phyloP scores from a whole-genome alignment of 1,140 invertebrate species.

The Cyclina sinensis region DNA sequence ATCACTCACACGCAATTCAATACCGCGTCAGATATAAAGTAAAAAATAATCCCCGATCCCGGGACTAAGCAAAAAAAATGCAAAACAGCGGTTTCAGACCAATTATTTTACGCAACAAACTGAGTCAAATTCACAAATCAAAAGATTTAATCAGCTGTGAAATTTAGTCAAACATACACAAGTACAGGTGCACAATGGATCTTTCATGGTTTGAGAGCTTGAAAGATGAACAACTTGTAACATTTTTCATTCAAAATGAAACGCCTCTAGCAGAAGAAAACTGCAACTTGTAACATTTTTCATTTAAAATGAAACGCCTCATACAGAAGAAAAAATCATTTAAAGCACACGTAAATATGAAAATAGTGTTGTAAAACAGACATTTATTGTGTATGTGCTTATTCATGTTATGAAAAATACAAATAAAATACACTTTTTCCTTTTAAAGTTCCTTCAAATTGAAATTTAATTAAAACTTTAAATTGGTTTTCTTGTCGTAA shows the following conservation, averaged over 20 bases:
- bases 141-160: slow-evolving; percentile 30
- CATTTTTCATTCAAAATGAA: neutral
- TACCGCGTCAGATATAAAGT: too few relatives aligned
- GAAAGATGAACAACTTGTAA: neutral
- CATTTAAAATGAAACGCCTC: neutral
- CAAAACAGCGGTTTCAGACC: neutral
- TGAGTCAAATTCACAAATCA: neutral
- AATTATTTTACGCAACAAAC: neutral
- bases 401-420: too few relatives aligned
- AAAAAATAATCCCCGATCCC: too few relatives aligned
- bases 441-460: too few relatives aligned
- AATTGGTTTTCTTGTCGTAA: too few relatives aligned
- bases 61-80: too few relatives aligned
- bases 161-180: slow-evolving; percentile 33
- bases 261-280: too few relatives aligned
- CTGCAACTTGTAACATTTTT: neutral
- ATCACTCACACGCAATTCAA: too few relatives aligned
- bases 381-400: too few relatives aligned
- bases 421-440: too few relatives aligned
- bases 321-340: neutral
- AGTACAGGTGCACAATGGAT: neutral
- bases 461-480: too few relatives aligned
- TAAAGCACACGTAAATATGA: neutral
- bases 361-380: too few relatives aligned
- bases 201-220: neutral